A percentile compares a stretch with the other conserved stretches of the same genome.
Conservation (phyloP, 2,888 invertebrate genomes). For the Amphipyra tragopoginis region DNA sequence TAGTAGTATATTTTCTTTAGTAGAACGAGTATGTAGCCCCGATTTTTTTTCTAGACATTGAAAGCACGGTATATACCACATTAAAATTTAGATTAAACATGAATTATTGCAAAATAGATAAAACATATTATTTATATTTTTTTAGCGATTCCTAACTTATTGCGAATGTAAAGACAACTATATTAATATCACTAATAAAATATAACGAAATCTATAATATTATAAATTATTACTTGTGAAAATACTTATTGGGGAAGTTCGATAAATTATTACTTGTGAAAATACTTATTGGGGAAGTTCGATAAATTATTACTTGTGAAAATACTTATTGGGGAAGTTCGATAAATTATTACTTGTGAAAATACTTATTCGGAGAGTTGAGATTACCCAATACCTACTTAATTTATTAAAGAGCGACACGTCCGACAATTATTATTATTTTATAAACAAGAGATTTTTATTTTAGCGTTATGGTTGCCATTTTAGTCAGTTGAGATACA, state of each 20-base stretch:
- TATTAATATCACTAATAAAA: slow-evolving; percentile 15
- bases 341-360: slow-evolving; percentile 35
- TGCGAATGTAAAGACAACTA: slow-evolving; percentile 9
- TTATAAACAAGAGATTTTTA: slow-evolving; percentile 6
- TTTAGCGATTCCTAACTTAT: slow-evolving; percentile 23
- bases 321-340: slow-evolving; percentile 12
- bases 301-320: slow-evolving; percentile 36
- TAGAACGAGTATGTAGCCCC: too few relatives aligned
- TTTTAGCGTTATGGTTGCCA: slow-evolving; percentile 1
- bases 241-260: slow-evolving; percentile 12
- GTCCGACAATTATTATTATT: not conserved
- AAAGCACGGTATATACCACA: not conserved
- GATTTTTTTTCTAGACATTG: too few relatives aligned
- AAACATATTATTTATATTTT: slow-evolving; percentile 21
- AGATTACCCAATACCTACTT: slow-evolving; percentile 7
- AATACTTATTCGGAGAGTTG: slow-evolving; percentile 11
- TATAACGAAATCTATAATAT: slow-evolving; percentile 9
- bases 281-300: slow-evolving; percentile 13
- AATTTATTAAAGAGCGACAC: slow-evolving; percentile 17
- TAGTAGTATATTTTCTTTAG: too few relatives aligned
- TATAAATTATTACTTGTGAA: slow-evolving; percentile 36
- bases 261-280: slow-evolving; percentile 35
- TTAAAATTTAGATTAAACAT: slow-evolving; percentile 22
- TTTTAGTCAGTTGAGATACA: slow-evolving; percentile 17
- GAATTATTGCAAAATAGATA: slow-evolving; percentile 22